Evolutionary conservation across 2,888 invertebrate genomes (phyloP).

Genomic region (Amiota minor): DNA sequence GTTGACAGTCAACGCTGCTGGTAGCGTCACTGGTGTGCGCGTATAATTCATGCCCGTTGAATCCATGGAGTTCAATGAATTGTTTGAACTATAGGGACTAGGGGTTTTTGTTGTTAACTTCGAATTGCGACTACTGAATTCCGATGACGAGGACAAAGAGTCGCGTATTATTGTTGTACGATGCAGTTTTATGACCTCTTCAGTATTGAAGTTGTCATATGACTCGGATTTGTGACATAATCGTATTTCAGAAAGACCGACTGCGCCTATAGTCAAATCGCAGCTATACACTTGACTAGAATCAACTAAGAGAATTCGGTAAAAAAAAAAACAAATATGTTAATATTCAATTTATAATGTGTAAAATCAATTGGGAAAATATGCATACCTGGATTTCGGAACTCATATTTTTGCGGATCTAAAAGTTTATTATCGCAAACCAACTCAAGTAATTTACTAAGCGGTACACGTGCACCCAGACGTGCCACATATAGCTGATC

Average conservation of each 20-base stretch:
- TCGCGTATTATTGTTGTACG: constrained; percentile 68
- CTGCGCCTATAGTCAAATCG: constrained; percentile 73
- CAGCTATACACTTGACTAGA: constrained; percentile 73
- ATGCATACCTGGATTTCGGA: constrained; percentile 81
- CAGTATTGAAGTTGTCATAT: constrained; percentile 71
- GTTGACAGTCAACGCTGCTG: constrained; percentile 43
- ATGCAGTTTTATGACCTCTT: constrained; percentile 70
- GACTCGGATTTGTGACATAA: constrained; percentile 72
- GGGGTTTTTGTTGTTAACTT: constrained; percentile 71
- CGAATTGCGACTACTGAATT: constrained; percentile 72
- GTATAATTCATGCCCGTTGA: constrained; percentile 72
- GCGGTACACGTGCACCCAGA: constrained; percentile 80
- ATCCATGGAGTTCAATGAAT: constrained; percentile 73
- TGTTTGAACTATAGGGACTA: constrained; percentile 73
- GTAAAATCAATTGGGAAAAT: background rate
- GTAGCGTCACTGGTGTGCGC: constrained; percentile 61
- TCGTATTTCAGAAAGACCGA: constrained; percentile 73
- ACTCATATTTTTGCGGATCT: constrained; percentile 82
- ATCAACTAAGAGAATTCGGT: constrained; percentile 62
- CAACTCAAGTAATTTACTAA: constrained; percentile 81
- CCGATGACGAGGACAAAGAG: constrained; percentile 72
- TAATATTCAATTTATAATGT: background rate
- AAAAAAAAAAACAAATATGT: constrained; percentile 8
- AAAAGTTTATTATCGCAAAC: constrained; percentile 85
- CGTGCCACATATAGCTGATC: constrained; percentile 86